Evolutionary conservation across 2,113 vertebrate genomes (phyloP).

Genomic region (Caranx ignobilis): DNA sequence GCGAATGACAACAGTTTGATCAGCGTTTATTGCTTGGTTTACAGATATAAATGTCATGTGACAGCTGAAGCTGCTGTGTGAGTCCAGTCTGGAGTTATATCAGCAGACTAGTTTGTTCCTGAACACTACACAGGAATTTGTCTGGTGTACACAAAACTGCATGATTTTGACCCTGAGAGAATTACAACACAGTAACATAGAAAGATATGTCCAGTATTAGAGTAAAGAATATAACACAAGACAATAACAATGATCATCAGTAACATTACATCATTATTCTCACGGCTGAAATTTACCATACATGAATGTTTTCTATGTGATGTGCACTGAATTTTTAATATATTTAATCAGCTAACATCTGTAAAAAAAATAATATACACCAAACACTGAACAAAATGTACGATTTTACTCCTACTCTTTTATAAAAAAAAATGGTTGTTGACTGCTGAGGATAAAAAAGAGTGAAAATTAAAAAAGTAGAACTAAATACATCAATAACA

Average conservation of each 20-base stretch:
- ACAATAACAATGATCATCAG: conserved; percentile 25
- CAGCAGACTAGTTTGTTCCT: conserved; percentile 30
- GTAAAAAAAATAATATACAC: conserved; percentile 65
- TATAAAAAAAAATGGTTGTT: not conserved
- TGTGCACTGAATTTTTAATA: conserved; percentile 12
- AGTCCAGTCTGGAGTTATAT: conserved; percentile 20
- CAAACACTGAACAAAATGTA: conserved; percentile 45
- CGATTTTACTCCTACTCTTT: not conserved
- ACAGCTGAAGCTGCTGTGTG: conserved; percentile 1
- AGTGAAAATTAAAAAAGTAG: not conserved
- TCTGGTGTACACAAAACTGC: conserved; percentile 20
- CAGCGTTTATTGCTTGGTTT: conserved; percentile 43
- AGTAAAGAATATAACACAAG: conserved; percentile 21
- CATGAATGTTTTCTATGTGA: not conserved
- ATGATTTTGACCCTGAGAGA: conserved; percentile 80
- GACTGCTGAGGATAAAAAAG: not conserved
- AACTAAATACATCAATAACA: not conserved
- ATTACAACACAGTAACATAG: conserved; percentile 67
- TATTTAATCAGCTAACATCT: conserved; percentile 14
- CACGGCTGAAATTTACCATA: conserved; percentile 66
- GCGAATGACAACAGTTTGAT: conserved; percentile 15
- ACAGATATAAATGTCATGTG: conserved; percentile 16
- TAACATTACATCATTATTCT: conserved; percentile 45
- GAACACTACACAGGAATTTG: conserved; percentile 23
- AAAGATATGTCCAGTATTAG: conserved; percentile 51